These are phyloP conservation scores for Heliopora coerulea DNA, from an alignment of 92 coral and sea anemone species.

Conservation along the genomic window DNA sequence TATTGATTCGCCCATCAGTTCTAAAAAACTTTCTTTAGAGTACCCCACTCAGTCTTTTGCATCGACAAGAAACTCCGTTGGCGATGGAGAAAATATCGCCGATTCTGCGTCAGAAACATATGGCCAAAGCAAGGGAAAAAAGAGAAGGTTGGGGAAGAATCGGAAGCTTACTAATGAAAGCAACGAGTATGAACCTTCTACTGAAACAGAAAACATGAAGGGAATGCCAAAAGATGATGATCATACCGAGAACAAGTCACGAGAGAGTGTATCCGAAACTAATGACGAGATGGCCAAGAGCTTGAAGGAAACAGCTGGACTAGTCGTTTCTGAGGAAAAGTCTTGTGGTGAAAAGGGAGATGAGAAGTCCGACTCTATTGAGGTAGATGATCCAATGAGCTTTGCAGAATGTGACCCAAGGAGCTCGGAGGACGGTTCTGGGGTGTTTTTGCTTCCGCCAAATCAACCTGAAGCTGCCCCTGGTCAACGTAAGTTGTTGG, in stretches of 20 bases:
- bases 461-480: not conserved
- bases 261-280: not conserved
- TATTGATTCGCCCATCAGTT: conserved; percentile 20
- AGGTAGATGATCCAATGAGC: not conserved
- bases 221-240: not conserved
- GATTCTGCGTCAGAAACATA: not conserved
- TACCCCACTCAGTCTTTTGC: not conserved
- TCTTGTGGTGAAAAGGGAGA: not conserved
- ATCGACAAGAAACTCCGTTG: not conserved
- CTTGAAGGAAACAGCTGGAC: not conserved
- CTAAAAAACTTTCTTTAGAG: conserved; percentile 4
- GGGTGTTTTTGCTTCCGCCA: not conserved
- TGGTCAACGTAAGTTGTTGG: conserved; percentile 1
- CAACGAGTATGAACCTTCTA: not conserved
- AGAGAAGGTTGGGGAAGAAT: conserved; percentile 21
- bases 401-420: not conserved
- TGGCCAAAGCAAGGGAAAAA: conserved; percentile 16
- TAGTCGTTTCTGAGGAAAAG: not conserved
- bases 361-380: not conserved
- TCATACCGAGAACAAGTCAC: not conserved
- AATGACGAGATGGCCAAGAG: not conserved
- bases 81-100: not conserved
- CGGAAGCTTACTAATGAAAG: conserved; percentile 3
- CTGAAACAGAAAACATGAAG: not conserved
- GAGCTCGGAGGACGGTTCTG: not conserved